Percentiles rank a stretch among this genome's conserved stretches.
Conservation (phyloP, 1,140 invertebrate species). For the Drosophila sturtevanti region DNA sequence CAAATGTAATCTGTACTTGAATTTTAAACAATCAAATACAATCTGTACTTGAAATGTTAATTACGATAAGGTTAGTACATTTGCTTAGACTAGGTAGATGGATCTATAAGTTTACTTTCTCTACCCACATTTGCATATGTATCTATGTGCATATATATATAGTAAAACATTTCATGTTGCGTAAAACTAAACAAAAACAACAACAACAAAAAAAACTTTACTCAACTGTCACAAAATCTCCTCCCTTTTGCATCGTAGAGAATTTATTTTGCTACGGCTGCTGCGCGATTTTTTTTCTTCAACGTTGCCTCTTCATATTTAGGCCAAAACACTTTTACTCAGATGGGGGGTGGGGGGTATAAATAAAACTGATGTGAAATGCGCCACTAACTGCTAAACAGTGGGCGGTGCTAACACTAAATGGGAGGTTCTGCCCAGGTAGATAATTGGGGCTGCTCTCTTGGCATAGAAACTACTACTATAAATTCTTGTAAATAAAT, state of each 20-base stretch:
- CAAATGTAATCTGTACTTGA: not conserved
- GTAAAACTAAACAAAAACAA: not conserved
- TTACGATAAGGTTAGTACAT: not conserved
- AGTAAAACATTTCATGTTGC: not conserved
- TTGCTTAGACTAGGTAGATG: not conserved
- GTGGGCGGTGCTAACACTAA: not conserved
- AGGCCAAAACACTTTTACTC: conserved; percentile 2
- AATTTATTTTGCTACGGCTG: conserved; percentile 3
- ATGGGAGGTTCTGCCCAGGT: not conserved
- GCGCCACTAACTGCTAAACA: not conserved
- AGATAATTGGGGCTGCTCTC: not conserved
- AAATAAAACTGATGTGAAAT: not conserved
- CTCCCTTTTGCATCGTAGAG: not conserved
- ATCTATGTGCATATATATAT: not conserved
- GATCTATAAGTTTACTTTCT: not conserved
- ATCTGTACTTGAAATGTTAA: not conserved
- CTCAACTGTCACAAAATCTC: conserved; percentile 3
- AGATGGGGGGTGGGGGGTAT: not conserved
- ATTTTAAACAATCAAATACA: not conserved
- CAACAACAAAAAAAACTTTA: not conserved
- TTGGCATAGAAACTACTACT: not conserved
- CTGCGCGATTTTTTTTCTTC: not conserved
- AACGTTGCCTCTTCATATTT: not conserved
- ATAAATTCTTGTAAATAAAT: conserved; percentile 3
- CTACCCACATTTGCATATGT: not conserved